Base-by-base conservation (phyloP, 2,888 invertebrate species). In the Ophion ellenae region DNA sequence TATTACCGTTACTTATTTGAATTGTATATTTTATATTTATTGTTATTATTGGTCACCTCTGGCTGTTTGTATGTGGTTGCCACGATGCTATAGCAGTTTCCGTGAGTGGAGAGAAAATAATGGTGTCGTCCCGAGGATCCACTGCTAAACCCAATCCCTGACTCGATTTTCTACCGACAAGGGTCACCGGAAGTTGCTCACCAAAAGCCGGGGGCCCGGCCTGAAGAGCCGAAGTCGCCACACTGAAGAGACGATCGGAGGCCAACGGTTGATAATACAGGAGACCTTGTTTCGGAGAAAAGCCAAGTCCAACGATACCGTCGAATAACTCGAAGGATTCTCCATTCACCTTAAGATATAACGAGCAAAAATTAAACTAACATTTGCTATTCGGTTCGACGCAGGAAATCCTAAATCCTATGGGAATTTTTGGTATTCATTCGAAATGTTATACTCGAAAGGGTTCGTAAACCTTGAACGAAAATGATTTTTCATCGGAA, bases 141-240 rank as follows among this genome's bases (percentile, higher is more conserved):
- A 97, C 95, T 0, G 96, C 95, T 28, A 98, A 91, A 0, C 97
- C 97, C 9, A 98, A 95, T 5, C 98, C 97, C 93, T 97, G 97
- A 0, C 98, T 98, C 0, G 97, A 97, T 93, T 98, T 98, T 90
- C 96, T 96, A 0, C 98, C 98, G 17, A 97, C 97, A 69, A 97
- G 94, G 86, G 96, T 96, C 0, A 98, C 96, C 0, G 97, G 97
- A 76, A 98, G 93, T 87, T 96, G 96, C 67, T 96, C 96, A 59
- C 96, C 96, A 88, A 96, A 96, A 0, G 96, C 96, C 1, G 96
- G 95, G 0, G 97, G 97, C 0, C 97, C 97, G 1, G 96, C 95
- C 2, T 96, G 96, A 20, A 98, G 94, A 0, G 96, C 96, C 0
- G 97, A 95, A 0, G 97, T 97, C 0, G 97, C 96, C 4, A 98